Percentiles rank a stretch among this genome's conserved stretches.
These are phyloP conservation scores for Catostomus latipinnis DNA, from an alignment of 2,797 vertebrate genomes.

Conservation along the genomic window DNA sequence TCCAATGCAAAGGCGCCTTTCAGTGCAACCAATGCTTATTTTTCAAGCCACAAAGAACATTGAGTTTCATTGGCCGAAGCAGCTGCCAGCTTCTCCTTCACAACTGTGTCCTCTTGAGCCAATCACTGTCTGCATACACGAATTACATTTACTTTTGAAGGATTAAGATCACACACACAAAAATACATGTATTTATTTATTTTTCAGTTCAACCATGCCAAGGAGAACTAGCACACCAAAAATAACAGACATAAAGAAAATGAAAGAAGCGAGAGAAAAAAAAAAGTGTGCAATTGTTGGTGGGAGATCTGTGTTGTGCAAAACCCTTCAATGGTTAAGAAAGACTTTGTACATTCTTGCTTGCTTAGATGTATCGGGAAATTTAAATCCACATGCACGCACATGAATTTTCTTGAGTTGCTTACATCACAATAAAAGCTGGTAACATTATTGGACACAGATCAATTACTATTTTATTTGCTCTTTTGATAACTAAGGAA, in stretches of 20 bases:
- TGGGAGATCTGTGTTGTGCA: constrained; percentile 55
- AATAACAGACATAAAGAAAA: constrained; percentile 31
- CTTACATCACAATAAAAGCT: background rate
- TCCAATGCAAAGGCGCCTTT: constrained; percentile 65
- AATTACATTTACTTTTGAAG: constrained; percentile 73
- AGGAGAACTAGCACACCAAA: constrained; percentile 54
- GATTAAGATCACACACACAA: constrained; percentile 69
- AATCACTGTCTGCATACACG: constrained; percentile 65
- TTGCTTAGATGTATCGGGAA: constrained; percentile 52
- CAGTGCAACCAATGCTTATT: constrained; percentile 52
- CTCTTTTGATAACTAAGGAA: background rate
- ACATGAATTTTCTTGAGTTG: background rate
- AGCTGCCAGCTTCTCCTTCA: constrained; percentile 68
- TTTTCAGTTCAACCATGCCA: constrained; percentile 55
- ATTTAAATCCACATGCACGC: constrained; percentile 44
- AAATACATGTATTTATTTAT: constrained; percentile 47
- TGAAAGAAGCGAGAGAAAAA: constrained; percentile 54
- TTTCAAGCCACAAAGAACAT: constrained; percentile 64
- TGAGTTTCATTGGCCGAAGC: constrained; percentile 69
- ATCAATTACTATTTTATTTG: background rate
- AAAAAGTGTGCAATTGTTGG: constrained; percentile 58
- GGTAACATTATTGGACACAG: background rate
- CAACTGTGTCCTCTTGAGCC: constrained; percentile 71
- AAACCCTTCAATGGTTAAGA: constrained; percentile 55
- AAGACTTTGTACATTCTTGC: constrained; percentile 40